These are phyloP conservation scores for Gymnopithys bicolor DNA, from an alignment of 2,797 vertebrate species.

Conservation along the genomic window DNA sequence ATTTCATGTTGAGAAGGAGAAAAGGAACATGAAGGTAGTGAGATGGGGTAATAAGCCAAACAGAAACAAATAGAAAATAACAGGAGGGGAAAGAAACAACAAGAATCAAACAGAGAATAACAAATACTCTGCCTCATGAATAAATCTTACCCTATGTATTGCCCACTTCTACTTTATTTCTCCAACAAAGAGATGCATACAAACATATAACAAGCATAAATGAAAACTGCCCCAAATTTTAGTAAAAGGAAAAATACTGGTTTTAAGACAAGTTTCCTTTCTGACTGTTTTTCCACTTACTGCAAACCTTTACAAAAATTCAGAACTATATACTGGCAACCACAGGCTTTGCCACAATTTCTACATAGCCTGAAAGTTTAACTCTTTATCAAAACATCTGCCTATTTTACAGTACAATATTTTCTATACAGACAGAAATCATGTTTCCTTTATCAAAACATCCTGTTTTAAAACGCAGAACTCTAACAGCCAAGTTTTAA, in stretches of 20 bases:
- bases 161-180: background rate
- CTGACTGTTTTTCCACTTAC: background rate
- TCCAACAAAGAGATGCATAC: background rate
- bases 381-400: background rate
- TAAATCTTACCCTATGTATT: background rate
- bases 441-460: background rate
- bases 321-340: background rate
- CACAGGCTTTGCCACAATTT: background rate
- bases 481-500: background rate
- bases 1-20: background rate
- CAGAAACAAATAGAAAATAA: background rate
- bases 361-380: background rate
- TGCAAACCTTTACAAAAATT: background rate
- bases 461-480: background rate
- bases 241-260: background rate
- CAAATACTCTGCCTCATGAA: background rate
- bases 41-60: accelerated
- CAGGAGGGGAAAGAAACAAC: accelerated
- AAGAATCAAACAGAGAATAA: background rate
- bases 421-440: background rate
- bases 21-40: background rate
- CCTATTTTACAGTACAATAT: background rate
- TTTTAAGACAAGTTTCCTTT: background rate
- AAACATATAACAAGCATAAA: background rate
- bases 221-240: background rate